A percentile compares a stretch with the other conserved stretches of the same genome.
These are phyloP conservation scores for Poeciliopsis turrubarensis DNA, from an alignment of 2,113 vertebrate species.

Conservation along the genomic window DNA sequence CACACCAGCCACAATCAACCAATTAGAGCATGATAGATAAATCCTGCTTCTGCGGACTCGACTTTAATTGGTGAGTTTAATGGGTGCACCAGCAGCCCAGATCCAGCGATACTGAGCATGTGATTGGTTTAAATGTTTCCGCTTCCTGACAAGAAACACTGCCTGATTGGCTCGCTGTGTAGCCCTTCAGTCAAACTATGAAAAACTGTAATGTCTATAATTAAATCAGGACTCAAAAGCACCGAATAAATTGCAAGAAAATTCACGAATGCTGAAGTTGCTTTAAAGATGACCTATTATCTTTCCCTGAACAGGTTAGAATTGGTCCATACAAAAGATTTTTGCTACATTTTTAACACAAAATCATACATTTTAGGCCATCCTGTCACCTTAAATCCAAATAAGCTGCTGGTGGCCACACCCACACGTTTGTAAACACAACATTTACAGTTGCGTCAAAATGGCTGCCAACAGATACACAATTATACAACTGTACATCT, in stretches of 20 bases:
- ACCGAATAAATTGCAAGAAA: not conserved
- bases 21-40: slow-evolving; percentile 78
- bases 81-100: slow-evolving; percentile 33
- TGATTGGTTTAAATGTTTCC: slow-evolving; percentile 62
- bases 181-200: not conserved
- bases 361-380: too few species aligned
- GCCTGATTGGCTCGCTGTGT: slow-evolving; percentile 36
- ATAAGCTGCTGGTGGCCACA: too few species aligned
- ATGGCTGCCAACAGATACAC: too few species aligned
- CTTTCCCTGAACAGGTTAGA: too few species aligned
- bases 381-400: too few species aligned
- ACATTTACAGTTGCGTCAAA: too few species aligned
- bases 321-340: too few species aligned
- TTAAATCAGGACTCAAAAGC: not conserved
- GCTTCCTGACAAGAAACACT: slow-evolving; percentile 42
- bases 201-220: not conserved
- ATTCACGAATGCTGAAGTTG: not conserved
- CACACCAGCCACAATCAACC: slow-evolving; percentile 75
- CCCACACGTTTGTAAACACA: too few species aligned
- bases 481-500: too few species aligned
- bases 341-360: too few species aligned
- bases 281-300: too few species aligned
- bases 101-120: slow-evolving; percentile 54
- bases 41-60: slow-evolving; percentile 56
- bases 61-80: slow-evolving; percentile 70